Conservation (phyloP, 2,888 invertebrate species). For the Machimus atricapillus region DNA sequence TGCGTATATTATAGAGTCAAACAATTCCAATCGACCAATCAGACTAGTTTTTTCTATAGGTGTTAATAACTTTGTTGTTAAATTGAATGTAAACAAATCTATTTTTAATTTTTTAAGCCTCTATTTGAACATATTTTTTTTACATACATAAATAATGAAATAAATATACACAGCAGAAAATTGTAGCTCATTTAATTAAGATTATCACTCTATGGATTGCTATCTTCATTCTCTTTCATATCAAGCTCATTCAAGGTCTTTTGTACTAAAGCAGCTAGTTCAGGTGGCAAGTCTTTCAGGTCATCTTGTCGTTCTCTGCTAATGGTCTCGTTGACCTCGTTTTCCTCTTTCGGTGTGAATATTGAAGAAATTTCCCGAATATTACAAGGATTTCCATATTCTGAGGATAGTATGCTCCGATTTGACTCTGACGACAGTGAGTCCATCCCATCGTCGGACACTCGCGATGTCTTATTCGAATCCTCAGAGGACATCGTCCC, state of each 20-base stretch:
- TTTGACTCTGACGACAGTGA: constrained; percentile 59
- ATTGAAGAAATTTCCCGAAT: constrained; percentile 51
- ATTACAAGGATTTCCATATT: constrained; percentile 54
- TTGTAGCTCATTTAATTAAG: not conserved
- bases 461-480: constrained; percentile 51
- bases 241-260: constrained; percentile 64
- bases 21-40: too few relatives aligned
- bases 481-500: constrained; percentile 56
- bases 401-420: constrained; percentile 58
- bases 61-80: not conserved
- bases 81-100: not conserved
- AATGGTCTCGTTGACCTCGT: constrained; percentile 50
- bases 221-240: constrained; percentile 52
- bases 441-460: constrained; percentile 51
- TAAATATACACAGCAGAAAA: not conserved
- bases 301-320: constrained; percentile 62
- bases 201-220: not conserved
- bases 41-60: too few relatives aligned
- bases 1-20: too few relatives aligned
- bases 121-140: not conserved
- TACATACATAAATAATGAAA: not conserved
- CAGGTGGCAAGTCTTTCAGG: constrained; percentile 66
- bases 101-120: not conserved
- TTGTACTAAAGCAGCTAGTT: constrained; percentile 69
- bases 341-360: not conserved